A percentile compares a stretch with the other conserved stretches of the same genome.
These are phyloP conservation scores for Holotrichia oblita DNA, from an alignment of 1,140 invertebrate species.

Conservation along the genomic window DNA sequence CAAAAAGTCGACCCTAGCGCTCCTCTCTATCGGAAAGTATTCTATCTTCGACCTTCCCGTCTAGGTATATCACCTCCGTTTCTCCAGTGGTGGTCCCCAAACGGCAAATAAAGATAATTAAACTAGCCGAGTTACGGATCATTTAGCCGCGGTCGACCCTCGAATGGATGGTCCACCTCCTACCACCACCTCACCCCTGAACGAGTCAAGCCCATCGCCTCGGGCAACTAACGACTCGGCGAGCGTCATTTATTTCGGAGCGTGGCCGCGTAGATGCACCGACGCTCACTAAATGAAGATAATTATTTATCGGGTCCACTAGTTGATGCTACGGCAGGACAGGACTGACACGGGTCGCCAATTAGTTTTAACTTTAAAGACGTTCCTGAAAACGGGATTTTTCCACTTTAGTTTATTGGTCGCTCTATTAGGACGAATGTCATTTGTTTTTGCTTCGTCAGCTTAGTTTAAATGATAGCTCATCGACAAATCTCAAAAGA, in stretches of 20 bases:
- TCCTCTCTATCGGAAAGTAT: neutral
- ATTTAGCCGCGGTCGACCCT: slow-evolving; percentile 10
- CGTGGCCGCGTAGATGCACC: slow-evolving; percentile 2
- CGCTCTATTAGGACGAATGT: neutral
- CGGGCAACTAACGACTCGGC: neutral
- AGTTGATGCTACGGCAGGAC: neutral
- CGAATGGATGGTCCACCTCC: neutral
- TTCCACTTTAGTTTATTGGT: neutral
- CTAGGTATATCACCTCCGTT: slow-evolving; percentile 5
- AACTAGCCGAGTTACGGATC: slow-evolving; percentile 11
- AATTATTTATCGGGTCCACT: neutral
- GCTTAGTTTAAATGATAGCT: no score
- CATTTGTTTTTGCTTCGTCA: neutral
- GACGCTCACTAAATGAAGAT: slow-evolving; percentile 1
- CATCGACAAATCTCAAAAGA: no score
- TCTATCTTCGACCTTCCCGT: neutral
- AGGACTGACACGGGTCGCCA: neutral
- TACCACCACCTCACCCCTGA: no score
- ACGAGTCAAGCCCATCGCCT: slow-evolving; percentile 3
- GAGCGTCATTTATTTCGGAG: neutral
- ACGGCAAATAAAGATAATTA: slow-evolving; percentile 6
- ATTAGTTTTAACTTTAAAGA: slow-evolving; percentile 5
- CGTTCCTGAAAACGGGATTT: neutral
- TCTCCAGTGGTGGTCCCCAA: neutral
- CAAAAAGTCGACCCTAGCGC: neutral